These are phyloP conservation scores for Trachymyrmex cornetzi DNA, from an alignment of 1,140 invertebrate genomes.

Conservation along the genomic window DNA sequence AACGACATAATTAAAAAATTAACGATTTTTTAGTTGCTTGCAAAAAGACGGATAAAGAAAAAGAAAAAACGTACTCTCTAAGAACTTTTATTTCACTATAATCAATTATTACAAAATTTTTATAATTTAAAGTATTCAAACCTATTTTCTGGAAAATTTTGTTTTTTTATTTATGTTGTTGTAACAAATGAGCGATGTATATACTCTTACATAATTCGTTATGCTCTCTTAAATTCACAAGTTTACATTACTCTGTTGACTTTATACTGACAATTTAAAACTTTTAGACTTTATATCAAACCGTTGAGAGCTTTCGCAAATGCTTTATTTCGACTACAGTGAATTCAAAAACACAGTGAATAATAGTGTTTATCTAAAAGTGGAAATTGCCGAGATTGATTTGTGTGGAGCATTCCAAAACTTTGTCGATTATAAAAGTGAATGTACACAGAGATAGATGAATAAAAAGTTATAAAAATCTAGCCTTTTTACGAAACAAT, in stretches of 20 bases:
- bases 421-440: not conserved
- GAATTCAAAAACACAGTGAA: not conserved
- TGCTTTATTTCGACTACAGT: not conserved
- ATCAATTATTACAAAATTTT: no score
- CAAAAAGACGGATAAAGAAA: no score
- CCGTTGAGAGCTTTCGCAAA: not conserved
- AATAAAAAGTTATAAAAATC: not conserved
- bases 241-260: not conserved
- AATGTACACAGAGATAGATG: not conserved
- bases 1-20: no score
- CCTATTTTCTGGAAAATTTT: no score
- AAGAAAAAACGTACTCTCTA: no score
- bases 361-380: not conserved
- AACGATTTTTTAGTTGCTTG: no score
- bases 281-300: not conserved
- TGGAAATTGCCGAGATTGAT: constrained; percentile 4
- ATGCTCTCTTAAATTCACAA: not conserved
- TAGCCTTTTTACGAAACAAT: not conserved
- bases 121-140: no score
- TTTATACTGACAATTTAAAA: not conserved
- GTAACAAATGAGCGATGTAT: no score
- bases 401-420: not conserved
- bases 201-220: no score
- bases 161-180: no score
- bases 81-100: no score